phyloP scores from a whole-genome alignment of 1,140 invertebrate species.

The Drosophila varians region DNA sequence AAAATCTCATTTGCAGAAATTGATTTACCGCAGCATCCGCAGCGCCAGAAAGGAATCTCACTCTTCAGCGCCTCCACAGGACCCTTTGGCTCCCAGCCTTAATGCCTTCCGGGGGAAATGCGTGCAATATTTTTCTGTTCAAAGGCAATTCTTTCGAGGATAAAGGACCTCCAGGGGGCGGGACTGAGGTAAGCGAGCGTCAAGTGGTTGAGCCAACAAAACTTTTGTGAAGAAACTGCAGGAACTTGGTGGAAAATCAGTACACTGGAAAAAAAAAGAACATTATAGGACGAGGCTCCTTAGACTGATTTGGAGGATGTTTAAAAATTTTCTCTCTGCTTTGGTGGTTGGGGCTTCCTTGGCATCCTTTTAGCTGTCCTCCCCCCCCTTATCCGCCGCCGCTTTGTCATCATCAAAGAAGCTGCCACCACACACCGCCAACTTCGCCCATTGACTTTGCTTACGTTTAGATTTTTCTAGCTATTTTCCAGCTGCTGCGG shows the following conservation, averaged over 20 bases:
- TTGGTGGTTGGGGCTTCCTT: not conserved
- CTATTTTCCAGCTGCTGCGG: constrained; percentile 53
- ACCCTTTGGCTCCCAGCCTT: not conserved
- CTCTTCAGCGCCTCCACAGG: not conserved
- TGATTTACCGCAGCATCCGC: constrained; percentile 81
- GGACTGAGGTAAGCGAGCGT: constrained; percentile 67
- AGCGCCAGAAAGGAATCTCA: constrained; percentile 40
- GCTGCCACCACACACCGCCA: constrained; percentile 51
- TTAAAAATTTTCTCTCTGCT: too few relatives aligned
- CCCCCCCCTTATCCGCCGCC: constrained; percentile 14
- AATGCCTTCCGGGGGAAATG: constrained; percentile 44
- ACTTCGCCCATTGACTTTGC: constrained; percentile 82
- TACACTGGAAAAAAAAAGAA: not conserved
- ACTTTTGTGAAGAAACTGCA: constrained; percentile 56
- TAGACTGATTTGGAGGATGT: too few relatives aligned
- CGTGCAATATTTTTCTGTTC: constrained; percentile 73
- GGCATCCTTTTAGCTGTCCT: constrained; percentile 19
- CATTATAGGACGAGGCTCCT: too few relatives aligned
- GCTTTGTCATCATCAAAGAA: constrained; percentile 62
- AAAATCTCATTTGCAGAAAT: constrained; percentile 83
- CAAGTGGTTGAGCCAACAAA: constrained; percentile 76
- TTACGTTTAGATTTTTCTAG: constrained; percentile 82
- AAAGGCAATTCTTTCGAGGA: constrained; percentile 20
- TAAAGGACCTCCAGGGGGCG: not conserved
- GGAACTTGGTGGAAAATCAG: constrained; percentile 30